Evolutionary conservation across 2,797 vertebrate species (phyloP).

Genomic region (Danio aesculapii): DNA sequence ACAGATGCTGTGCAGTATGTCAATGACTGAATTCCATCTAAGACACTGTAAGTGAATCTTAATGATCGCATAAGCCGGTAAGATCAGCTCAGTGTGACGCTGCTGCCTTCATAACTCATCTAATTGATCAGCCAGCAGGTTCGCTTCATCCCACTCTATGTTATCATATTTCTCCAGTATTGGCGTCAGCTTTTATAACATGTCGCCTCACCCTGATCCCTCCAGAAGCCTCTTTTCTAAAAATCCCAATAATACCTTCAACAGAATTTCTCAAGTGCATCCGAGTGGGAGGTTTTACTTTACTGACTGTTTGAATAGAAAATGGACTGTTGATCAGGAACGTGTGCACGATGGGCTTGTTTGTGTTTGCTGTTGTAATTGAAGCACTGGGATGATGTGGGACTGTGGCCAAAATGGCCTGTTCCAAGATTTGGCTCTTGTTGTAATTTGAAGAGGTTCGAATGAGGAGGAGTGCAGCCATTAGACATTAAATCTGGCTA

Average conservation of each 20-base stretch:
- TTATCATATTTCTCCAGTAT: slow-evolving; percentile 38
- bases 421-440: slow-evolving; percentile 40
- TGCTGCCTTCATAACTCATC: slow-evolving; percentile 22
- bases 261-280: not conserved
- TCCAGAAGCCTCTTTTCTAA: not conserved
- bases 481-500: slow-evolving; percentile 47
- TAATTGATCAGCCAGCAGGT: slow-evolving; percentile 37
- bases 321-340: slow-evolving; percentile 42
- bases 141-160: slow-evolving; percentile 11
- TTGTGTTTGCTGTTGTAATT: slow-evolving; percentile 20
- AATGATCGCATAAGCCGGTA: slow-evolving; percentile 20
- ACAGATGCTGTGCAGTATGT: slow-evolving; percentile 23
- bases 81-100: slow-evolving; percentile 1
- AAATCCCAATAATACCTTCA: not conserved
- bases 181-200: slow-evolving; percentile 14
- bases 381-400: slow-evolving; percentile 13
- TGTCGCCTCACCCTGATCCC: not conserved
- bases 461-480: slow-evolving; percentile 29
- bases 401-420: slow-evolving; percentile 40
- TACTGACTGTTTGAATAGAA: slow-evolving; percentile 23
- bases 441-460: slow-evolving; percentile 44
- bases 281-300: slow-evolving; percentile 3
- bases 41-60: slow-evolving; percentile 24
- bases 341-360: slow-evolving; percentile 26
- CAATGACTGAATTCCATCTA: slow-evolving; percentile 24